Conservation (phyloP, 2,888 invertebrate genomes). For the Tupiocoris notatus region DNA sequence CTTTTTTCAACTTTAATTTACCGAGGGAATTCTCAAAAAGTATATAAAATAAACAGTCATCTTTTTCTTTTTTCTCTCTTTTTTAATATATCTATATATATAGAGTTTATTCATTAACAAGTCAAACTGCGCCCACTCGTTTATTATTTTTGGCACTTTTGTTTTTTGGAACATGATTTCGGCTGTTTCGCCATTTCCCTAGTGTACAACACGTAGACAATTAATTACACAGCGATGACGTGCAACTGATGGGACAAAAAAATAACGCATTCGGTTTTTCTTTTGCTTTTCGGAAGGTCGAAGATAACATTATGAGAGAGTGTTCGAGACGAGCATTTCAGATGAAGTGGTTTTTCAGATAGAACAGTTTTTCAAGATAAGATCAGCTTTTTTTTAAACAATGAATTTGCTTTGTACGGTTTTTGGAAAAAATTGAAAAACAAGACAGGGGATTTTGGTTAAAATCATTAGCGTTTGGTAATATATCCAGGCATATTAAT, state of each 20-base stretch:
- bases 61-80: constrained; percentile 40
- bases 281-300: constrained; percentile 10
- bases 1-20: constrained; percentile 30
- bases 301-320: too few relatives aligned
- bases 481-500: too few relatives aligned
- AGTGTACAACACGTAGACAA: constrained; percentile 28
- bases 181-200: constrained; percentile 33
- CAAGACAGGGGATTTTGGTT: too few relatives aligned
- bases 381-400: too few relatives aligned
- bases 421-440: too few relatives aligned
- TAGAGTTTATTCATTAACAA: constrained; percentile 36
- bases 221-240: constrained; percentile 8
- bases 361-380: constrained; percentile 4
- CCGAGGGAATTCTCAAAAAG: constrained; percentile 44
- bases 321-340: too few relatives aligned
- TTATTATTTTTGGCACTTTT: constrained; percentile 37
- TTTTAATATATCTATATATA: constrained; percentile 46
- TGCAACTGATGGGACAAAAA: neutral
- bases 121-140: constrained; percentile 30
- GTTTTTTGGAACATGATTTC: constrained; percentile 42
- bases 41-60: constrained; percentile 48
- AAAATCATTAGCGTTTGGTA: too few relatives aligned
- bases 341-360: constrained; percentile 28
- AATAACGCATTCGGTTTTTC: neutral
- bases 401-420: too few relatives aligned